Evolutionary conservation across 2,113 vertebrate genomes (phyloP), one percentile per base, ranked within the genome.

Genomic region (Xiphias gladius): DNA sequence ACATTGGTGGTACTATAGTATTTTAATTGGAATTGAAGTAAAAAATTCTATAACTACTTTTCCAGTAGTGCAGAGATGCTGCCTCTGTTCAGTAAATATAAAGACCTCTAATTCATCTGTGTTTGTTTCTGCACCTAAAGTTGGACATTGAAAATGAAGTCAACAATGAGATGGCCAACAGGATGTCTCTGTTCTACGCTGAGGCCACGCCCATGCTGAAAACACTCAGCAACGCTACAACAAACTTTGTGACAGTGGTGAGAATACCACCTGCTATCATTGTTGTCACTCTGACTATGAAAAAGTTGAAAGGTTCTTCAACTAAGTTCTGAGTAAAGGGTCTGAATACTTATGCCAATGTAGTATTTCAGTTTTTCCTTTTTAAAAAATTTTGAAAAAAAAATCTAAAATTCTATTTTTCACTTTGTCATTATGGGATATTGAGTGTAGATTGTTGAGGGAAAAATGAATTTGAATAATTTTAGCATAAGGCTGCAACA

Each of bases 81-180:
- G 22, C 26, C 14, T 32, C 13, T 26, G 1, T 32, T 12, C 22
- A 14, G 1, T 30, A 59, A 1, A 48, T 37, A 14, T 8, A 17
- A 37, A 52, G 22, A 20, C 30, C 3, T 54, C 7, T 35, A 24
- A 17, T 58, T 39, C 14, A 2, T 71, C 0, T 69, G 13, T 50
- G 13, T 74, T 32, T 78, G 24, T 73, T 41, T 66, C 32, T 75
- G 26, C 10, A 3, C 52, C 69, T 65, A 76, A 88, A 99, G 98
- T 87, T 99, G 95, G 97, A 99, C 92, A 97, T 99, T 76, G 98
- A 99, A 93, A 98, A 94, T 68, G 97, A 99, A 95, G 98, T 99
- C 50, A 99, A 99, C 94, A 99, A 99, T 12, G 98, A 99, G 94
- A 99, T 99, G 98, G 98, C 98, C 74, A 99, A 99, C 85, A 95